Evolutionary conservation across 2,888 invertebrate species (phyloP).

Genomic region (Tachina grossa): DNA sequence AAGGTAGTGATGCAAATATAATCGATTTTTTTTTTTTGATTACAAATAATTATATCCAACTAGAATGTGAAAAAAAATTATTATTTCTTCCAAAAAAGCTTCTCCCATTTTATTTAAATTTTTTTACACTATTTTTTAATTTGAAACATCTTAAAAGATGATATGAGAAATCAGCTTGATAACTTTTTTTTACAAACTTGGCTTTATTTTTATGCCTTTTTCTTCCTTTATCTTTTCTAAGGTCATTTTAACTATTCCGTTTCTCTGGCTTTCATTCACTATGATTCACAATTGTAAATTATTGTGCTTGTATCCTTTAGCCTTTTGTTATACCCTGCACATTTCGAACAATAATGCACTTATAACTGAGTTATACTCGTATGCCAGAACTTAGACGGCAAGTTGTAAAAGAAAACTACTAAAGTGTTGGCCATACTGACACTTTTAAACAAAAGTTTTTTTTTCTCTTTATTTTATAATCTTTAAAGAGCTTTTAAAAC

Average conservation of each 20-base stretch:
- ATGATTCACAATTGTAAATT: constrained; percentile 33
- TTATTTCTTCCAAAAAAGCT: too few species aligned
- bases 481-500: neutral
- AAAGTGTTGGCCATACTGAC: constrained; percentile 52
- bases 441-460: constrained; percentile 60
- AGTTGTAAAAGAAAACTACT: constrained; percentile 42
- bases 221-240: neutral
- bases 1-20: too few species aligned
- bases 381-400: constrained; percentile 27
- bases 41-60: too few species aligned
- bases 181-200: too few species aligned
- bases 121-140: too few species aligned
- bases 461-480: constrained; percentile 19
- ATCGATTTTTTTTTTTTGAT: too few species aligned
- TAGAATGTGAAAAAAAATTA: too few species aligned
- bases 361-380: neutral
- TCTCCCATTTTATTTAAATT: too few species aligned
- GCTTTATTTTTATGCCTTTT: too few species aligned
- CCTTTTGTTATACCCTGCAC: constrained; percentile 39
- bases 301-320: neutral
- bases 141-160: too few species aligned
- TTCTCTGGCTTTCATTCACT: neutral
- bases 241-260: neutral
- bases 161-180: too few species aligned
- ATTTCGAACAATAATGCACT: constrained; percentile 49